These are phyloP conservation scores for Dolichoris vasculosae DNA, from an alignment of 1,140 invertebrate species.

Conservation along the genomic window DNA sequence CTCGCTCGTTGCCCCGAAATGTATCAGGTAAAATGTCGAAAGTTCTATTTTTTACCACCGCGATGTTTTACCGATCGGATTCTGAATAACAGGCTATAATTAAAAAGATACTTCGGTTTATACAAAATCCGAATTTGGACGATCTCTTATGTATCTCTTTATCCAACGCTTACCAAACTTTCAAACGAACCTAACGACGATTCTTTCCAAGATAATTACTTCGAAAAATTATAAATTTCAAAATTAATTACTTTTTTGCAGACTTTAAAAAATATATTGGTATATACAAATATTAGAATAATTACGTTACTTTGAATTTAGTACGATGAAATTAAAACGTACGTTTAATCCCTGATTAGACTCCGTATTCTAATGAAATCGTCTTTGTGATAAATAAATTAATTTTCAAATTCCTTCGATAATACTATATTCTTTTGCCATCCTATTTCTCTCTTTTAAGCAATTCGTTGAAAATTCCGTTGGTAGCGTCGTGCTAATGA, in stretches of 20 bases:
- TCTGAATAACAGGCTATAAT: background rate
- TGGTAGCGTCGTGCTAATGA: no score
- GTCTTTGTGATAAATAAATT: no score
- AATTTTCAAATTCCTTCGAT: no score
- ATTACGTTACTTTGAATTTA: background rate
- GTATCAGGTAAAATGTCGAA: slow-evolving; percentile 48
- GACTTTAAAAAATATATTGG: no score
- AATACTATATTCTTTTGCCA: no score
- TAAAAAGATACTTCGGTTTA: background rate
- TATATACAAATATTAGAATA: background rate
- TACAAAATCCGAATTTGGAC: background rate
- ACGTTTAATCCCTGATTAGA: background rate
- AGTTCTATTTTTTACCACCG: background rate
- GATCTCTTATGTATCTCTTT: background rate
- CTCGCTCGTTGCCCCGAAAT: slow-evolving; percentile 57
- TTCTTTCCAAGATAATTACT: background rate
- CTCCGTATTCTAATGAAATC: background rate
- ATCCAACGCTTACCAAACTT: background rate
- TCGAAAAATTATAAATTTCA: background rate
- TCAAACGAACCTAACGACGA: background rate
- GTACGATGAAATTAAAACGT: background rate
- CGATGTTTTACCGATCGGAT: background rate
- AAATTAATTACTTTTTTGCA: background rate
- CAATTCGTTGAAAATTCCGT: no score
- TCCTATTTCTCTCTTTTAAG: no score